Evolutionary conservation across 2,113 vertebrate species (phyloP).

Genomic region (Calyptomena viridis): DNA sequence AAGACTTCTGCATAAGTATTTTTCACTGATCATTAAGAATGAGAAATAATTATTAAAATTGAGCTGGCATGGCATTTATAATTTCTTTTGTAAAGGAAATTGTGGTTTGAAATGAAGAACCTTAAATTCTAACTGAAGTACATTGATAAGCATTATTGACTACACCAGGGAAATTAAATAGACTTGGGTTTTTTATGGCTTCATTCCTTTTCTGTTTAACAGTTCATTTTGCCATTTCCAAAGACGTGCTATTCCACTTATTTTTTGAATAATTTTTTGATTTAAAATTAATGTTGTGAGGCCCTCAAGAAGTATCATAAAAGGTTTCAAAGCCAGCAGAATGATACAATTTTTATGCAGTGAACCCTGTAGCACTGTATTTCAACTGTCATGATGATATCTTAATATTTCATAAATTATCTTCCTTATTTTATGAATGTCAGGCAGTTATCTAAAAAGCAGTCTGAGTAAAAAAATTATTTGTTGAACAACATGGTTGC

Average conservation of each 20-base stretch:
- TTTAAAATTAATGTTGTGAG: constrained; percentile 7
- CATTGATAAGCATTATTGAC: neutral
- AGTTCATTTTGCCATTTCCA: neutral
- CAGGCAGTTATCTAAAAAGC: neutral
- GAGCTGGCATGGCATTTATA: neutral
- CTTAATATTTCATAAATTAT: neutral
- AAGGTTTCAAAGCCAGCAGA: neutral
- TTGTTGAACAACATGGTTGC: neutral
- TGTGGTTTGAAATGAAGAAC: neutral
- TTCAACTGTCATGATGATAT: neutral
- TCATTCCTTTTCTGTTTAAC: neutral
- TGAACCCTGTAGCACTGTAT: neutral
- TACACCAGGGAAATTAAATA: neutral
- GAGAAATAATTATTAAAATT: neutral
- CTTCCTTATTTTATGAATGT: neutral
- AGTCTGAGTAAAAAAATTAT: neutral
- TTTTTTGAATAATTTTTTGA: neutral
- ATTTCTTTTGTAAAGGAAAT: neutral
- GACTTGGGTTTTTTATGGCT: neutral
- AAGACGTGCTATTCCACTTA: neutral
- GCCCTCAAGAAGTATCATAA: neutral
- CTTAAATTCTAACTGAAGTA: neutral
- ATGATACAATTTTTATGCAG: neutral
- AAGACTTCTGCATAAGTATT: neutral
- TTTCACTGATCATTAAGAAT: neutral